These are phyloP conservation scores for Oscheius sp. DNA, from an alignment of 2,888 invertebrate species.

Conservation along the genomic window DNA sequence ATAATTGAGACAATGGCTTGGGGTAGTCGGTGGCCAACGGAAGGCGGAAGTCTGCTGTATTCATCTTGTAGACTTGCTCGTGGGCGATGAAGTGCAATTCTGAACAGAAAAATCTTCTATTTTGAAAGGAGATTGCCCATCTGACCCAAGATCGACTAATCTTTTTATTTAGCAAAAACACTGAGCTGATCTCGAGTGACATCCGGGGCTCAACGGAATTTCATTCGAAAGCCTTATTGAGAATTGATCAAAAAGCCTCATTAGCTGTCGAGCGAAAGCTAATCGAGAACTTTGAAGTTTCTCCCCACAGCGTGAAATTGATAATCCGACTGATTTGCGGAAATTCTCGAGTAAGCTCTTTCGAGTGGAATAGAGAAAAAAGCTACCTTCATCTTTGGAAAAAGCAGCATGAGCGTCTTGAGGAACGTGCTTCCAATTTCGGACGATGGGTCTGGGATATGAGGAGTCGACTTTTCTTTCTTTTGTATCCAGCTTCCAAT, in stretches of 20 bases:
- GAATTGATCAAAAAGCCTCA: no score
- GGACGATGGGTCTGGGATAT: constrained; percentile 21
- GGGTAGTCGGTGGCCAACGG: constrained; percentile 17
- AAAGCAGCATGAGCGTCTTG: constrained; percentile 10
- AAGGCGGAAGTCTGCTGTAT: constrained; percentile 12
- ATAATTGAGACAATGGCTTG: not conserved
- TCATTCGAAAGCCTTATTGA: no score
- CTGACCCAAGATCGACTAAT: no score
- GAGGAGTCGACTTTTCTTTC: constrained; percentile 10
- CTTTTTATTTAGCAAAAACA: no score
- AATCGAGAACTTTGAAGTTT: no score
- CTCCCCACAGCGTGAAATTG: no score
- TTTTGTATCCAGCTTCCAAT: constrained; percentile 18
- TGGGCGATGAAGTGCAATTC: constrained; percentile 22
- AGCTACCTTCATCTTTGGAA: constrained; percentile 19
- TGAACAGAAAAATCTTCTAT: constrained; percentile 1
- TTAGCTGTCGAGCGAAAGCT: no score
- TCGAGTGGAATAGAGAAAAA: no score
- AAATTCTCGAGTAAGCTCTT: no score
- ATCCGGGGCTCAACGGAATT: no score
- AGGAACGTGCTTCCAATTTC: constrained; percentile 27
- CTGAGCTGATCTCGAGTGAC: no score
- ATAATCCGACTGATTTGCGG: no score
- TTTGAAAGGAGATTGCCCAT: not conserved
- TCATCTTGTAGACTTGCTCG: constrained; percentile 25